Base-by-base conservation (phyloP, 2,797 vertebrate species). In the Vultur gryphus region DNA sequence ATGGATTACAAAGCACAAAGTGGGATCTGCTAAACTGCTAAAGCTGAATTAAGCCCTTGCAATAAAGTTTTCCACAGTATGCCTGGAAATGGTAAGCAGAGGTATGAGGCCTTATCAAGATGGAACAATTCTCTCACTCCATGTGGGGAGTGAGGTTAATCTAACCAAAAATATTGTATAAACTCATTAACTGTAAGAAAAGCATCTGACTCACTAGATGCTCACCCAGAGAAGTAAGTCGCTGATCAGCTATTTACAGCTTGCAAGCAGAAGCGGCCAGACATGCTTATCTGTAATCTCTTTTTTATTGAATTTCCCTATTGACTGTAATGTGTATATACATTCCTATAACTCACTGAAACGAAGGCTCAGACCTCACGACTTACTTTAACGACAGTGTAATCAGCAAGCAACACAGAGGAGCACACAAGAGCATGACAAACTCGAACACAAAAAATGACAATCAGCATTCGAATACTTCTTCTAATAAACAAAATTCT, bases 241-340 rank as follows among this genome's bases (percentile, higher is more conserved):
- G 93, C 70, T 84, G 84, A 79, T 84, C 46, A 77, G 41, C 41
- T 93, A 64, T 89, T 90, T 96, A 73, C 84, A 67, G 23, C n/a
- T 80, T 85, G 48, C 39, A 70, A 76, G 52, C 44, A 77, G 83
- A 87, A 93, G 35, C 10, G 6, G 62, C 55, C 48, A 92, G 89
- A 90, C 43, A 44, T 66, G 39, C 51, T 94, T 90, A 89, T 77
- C 64, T 80, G 49, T 87, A 89, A 91, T 92, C 48, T n/a, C 52
- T 59, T 87, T 96, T 87, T 61, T 75, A 84, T 35, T 89, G 78
- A 54, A 80, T 92, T 93, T 96, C 59, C 51, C 59, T 90, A 73
- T 70, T 92, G 81, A 44, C 39, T 83, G 43, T 33, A 84, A 79
- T 66, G 43, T 41, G 7, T 69, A 51, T 75, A 90, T 78, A 87